phyloP scores from a whole-genome alignment of 2,113 vertebrate species.

The Phaethornis superciliosus region DNA sequence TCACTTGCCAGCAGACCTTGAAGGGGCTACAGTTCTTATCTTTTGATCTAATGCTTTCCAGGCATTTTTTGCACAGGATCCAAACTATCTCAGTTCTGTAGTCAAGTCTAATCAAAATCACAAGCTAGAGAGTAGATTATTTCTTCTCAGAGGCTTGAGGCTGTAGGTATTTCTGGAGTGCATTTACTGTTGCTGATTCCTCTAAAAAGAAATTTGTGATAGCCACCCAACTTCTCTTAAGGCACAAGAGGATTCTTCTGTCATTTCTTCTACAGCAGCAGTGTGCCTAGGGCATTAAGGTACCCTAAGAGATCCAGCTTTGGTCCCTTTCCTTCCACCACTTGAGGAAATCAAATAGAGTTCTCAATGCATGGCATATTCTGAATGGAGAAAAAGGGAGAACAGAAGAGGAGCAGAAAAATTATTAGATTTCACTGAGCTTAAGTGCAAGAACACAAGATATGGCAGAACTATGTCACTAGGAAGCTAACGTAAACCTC shows the following conservation, averaged over 20 bases:
- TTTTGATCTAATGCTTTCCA: constrained; percentile 8
- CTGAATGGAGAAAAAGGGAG: neutral
- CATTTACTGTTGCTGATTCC: neutral
- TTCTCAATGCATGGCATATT: neutral
- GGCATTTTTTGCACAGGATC: neutral
- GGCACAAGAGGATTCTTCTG: neutral
- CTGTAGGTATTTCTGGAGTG: neutral
- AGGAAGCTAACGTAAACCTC: neutral
- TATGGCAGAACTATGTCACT: neutral
- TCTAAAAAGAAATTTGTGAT: neutral
- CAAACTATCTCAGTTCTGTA: neutral
- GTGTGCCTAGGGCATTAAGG: neutral
- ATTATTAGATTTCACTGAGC: neutral
- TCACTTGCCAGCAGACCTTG: neutral
- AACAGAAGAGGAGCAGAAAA: neutral
- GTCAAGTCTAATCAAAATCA: constrained; percentile 17
- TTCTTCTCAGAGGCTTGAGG: neutral
- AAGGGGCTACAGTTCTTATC: neutral
- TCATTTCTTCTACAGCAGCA: neutral
- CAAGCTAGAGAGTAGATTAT: neutral
- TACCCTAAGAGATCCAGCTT: neutral
- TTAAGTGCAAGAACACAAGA: neutral
- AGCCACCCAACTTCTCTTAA: neutral
- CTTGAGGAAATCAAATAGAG: rapidly evolving
- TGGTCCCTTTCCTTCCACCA: neutral